A percentile compares a stretch with the other conserved stretches of the same genome.
Evolutionary conservation across 2,888 invertebrate genomes (phyloP).

Genomic region (Hoplodrina ambigua): DNA sequence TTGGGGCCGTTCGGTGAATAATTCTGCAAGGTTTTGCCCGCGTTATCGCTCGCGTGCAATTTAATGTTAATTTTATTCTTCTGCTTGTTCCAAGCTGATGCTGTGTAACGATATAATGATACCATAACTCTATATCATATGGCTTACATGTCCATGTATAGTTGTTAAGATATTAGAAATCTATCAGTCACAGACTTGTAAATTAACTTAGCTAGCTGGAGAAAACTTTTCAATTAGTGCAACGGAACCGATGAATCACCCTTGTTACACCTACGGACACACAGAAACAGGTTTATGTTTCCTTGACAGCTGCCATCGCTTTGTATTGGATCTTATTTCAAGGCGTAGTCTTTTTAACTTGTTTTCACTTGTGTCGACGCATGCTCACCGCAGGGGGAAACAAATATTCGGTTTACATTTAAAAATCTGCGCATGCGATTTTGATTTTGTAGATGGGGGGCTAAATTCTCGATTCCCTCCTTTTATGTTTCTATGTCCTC

Average conservation of each 20-base stretch:
- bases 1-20: conserved; percentile 41
- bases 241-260: neutral
- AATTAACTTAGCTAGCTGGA: conserved; percentile 7
- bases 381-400: neutral
- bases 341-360: conserved; percentile 8
- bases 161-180: conserved; percentile 30
- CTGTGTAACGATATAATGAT: conserved; percentile 43
- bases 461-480: neutral
- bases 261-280: neutral
- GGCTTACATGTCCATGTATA: conserved; percentile 3
- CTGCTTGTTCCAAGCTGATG: conserved; percentile 12
- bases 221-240: conserved; percentile 20
- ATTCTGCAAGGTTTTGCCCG: conserved; percentile 18
- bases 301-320: conserved; percentile 1
- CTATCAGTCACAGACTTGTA: neutral
- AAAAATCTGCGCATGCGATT: neutral
- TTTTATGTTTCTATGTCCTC: neutral
- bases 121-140: conserved; percentile 23
- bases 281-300: conserved; percentile 7
- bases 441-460: neutral
- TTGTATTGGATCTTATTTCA: conserved; percentile 22
- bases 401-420: neutral
- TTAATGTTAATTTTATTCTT: conserved; percentile 54
- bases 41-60: conserved; percentile 44
- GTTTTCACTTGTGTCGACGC: neutral